Evolutionary conservation across 2,888 invertebrate genomes (phyloP).

Genomic region (Spilarctia lutea): DNA sequence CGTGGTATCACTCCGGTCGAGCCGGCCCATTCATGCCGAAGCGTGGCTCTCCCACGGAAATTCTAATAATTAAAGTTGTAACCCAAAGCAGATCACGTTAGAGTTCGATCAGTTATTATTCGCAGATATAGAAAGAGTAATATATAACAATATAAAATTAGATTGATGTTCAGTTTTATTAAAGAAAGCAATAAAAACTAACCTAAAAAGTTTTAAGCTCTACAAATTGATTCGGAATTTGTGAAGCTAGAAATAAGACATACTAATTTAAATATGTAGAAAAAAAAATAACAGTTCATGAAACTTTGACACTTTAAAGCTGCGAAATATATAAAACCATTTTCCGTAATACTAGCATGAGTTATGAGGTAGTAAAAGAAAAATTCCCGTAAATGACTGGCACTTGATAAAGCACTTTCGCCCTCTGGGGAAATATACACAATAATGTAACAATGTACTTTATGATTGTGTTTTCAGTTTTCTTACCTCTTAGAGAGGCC

Average conservation of each 20-base stretch:
- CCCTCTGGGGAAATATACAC: conserved; percentile 19
- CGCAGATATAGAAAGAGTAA: too few relatives aligned
- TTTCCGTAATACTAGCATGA: conserved; percentile 5
- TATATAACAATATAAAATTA: background rate
- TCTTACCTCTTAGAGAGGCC: background rate
- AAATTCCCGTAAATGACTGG: conserved; percentile 14
- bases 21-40: too few relatives aligned
- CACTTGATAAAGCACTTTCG: conserved; percentile 15
- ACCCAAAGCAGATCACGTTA: background rate
- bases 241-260: background rate
- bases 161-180: background rate
- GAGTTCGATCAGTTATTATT: too few relatives aligned
- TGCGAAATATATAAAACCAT: background rate
- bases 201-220: background rate
- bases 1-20: too few relatives aligned
- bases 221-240: background rate
- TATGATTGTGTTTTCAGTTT: conserved; percentile 1
- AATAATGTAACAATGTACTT: conserved; percentile 9
- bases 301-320: background rate
- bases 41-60: too few relatives aligned
- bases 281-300: background rate
- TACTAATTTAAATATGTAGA: background rate
- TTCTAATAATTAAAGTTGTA: background rate
- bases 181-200: background rate
- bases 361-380: conserved; percentile 4